phyloP scores from a whole-genome alignment of 2,797 vertebrate genomes.

The Sparidentex hasta region DNA sequence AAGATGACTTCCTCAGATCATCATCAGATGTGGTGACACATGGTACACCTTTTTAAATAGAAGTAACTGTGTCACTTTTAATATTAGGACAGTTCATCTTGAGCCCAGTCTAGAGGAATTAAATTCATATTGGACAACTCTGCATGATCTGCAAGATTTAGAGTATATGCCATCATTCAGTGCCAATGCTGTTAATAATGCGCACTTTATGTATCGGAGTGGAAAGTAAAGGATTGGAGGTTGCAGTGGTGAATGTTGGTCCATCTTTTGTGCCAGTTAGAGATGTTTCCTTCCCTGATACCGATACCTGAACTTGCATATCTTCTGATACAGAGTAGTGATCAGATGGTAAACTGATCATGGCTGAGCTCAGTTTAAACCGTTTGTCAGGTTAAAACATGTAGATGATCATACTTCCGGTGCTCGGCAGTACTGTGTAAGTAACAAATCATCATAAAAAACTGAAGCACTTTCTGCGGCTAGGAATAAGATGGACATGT shows the following conservation, averaged over 20 bases:
- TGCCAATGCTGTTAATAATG: background rate
- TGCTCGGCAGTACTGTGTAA: too few relatives aligned
- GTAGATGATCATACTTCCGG: too few relatives aligned
- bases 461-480: too few relatives aligned
- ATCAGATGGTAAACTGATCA: too few relatives aligned
- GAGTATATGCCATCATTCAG: background rate
- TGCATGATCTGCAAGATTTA: background rate
- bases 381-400: too few relatives aligned
- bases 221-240: background rate
- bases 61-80: background rate
- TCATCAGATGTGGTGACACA: conserved; percentile 10
- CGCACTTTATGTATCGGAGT: background rate
- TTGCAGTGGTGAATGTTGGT: background rate
- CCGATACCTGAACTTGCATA: too few relatives aligned
- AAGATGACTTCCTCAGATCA: conserved; percentile 21
- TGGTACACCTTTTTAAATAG: background rate
- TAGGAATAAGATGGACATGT: background rate
- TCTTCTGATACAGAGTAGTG: too few relatives aligned
- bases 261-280: background rate
- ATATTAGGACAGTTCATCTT: conserved; percentile 6
- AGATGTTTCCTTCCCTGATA: too few relatives aligned
- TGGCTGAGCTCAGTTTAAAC: too few relatives aligned
- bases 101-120: background rate
- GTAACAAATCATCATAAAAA: too few relatives aligned
- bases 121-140: conserved; percentile 27